Conservation (phyloP, 2,888 invertebrate genomes). For the Scaptomyza polygonia region DNA sequence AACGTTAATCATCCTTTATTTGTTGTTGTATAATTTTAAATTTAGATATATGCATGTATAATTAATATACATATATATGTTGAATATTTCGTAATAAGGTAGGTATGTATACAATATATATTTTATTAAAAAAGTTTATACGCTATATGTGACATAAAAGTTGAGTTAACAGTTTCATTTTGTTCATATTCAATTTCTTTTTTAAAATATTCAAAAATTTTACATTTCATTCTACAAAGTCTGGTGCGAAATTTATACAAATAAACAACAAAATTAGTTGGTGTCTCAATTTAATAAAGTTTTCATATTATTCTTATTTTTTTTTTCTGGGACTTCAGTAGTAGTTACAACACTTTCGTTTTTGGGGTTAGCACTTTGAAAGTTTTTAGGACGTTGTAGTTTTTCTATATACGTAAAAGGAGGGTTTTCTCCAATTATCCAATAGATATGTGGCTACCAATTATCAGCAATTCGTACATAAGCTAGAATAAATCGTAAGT, state of each 20-base stretch:
- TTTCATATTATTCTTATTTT: background rate
- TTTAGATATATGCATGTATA: constrained; percentile 41
- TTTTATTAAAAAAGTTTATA: constrained; percentile 45
- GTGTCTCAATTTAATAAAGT: constrained; percentile 35
- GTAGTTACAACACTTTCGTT: constrained; percentile 17
- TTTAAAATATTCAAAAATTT: constrained; percentile 2
- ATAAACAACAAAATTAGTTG: constrained; percentile 46
- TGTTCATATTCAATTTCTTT: constrained; percentile 2
- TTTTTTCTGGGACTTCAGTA: constrained; percentile 1
- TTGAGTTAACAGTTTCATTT: constrained; percentile 50
- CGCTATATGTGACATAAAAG: constrained; percentile 50
- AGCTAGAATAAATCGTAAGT: constrained; percentile 44
- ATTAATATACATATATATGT: constrained; percentile 12
- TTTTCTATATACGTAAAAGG: constrained; percentile 35
- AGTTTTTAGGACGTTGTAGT: constrained; percentile 30
- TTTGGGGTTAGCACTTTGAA: constrained; percentile 31
- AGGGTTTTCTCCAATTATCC: constrained; percentile 45
- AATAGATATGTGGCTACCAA: constrained; percentile 78
- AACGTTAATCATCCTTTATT: constrained; percentile 34
- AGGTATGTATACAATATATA: constrained; percentile 30
- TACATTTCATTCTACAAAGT: constrained; percentile 23
- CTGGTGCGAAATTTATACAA: constrained; percentile 47
- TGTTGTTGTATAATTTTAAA: constrained; percentile 57
- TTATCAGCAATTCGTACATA: constrained; percentile 45
- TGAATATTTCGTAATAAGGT: constrained; percentile 45